A percentile compares a stretch with the other conserved stretches of the same genome.
These are phyloP conservation scores for Tyria jacobaeae DNA, from an alignment of 2,888 invertebrate species.

Conservation along the genomic window DNA sequence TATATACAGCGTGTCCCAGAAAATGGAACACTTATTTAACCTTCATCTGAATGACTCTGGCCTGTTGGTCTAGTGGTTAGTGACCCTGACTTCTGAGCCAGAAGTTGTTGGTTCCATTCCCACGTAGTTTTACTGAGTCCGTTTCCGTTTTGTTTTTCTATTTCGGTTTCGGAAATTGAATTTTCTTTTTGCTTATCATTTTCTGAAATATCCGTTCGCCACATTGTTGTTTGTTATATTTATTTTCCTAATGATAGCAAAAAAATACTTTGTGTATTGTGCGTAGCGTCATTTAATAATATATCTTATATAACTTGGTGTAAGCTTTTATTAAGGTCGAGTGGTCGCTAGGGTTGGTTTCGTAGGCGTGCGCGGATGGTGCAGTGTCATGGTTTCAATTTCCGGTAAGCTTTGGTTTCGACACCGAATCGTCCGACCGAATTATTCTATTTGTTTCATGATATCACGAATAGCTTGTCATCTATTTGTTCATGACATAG, in stretches of 20 bases:
- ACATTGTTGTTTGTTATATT: conserved; percentile 21
- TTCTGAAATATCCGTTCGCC: conserved; percentile 23
- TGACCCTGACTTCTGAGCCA: too few species aligned
- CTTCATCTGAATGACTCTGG: too few species aligned
- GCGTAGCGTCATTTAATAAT: conserved; percentile 31
- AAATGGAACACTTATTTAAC: too few species aligned
- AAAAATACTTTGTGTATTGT: conserved; percentile 21
- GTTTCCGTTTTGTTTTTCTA: too few species aligned
- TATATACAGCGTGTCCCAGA: too few species aligned
- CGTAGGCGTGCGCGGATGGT: conserved; percentile 32
- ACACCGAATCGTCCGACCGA: conserved; percentile 28
- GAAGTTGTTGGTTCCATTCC: too few species aligned
- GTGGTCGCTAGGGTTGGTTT: conserved; percentile 19
- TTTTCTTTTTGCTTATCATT: conserved; percentile 9
- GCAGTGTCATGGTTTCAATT: conserved; percentile 69
- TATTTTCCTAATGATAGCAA: conserved; percentile 16
- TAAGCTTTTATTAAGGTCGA: conserved; percentile 43
- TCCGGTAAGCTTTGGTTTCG: conserved; percentile 55
- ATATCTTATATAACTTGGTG: conserved; percentile 26
- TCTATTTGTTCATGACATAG: neutral
- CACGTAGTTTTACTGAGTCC: too few species aligned
- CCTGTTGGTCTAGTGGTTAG: too few species aligned
- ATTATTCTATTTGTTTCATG: conserved; percentile 45
- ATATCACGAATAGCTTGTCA: conserved; percentile 21
- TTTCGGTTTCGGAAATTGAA: neutral